A percentile compares a stretch with the other conserved stretches of the same genome.
Evolutionary conservation across 2,888 invertebrate genomes (phyloP).

Genomic region (Boloria euphrosyne): DNA sequence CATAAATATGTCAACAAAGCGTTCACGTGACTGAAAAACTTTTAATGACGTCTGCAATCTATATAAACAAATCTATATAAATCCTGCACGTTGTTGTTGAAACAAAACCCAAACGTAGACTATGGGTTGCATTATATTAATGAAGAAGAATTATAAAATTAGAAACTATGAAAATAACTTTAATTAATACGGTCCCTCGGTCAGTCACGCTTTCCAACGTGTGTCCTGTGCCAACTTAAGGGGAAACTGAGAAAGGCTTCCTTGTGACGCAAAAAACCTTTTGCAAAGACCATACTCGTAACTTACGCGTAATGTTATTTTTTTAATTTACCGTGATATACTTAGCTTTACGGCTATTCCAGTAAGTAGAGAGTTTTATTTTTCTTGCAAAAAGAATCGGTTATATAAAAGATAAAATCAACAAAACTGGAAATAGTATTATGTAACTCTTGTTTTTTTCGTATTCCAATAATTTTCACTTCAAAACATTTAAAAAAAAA

Average conservation of each 20-base stretch:
- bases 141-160: background rate
- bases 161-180: background rate
- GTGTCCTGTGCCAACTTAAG: background rate
- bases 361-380: too few relatives aligned
- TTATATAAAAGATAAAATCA: too few relatives aligned
- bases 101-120: too few relatives aligned
- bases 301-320: background rate
- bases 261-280: slow-evolving; percentile 5
- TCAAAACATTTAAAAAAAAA: too few relatives aligned
- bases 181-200: background rate
- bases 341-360: background rate
- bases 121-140: background rate
- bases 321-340: background rate
- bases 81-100: too few relatives aligned
- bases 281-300: background rate
- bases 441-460: too few relatives aligned
- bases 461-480: too few relatives aligned
- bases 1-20: slow-evolving; percentile 17
- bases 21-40: slow-evolving; percentile 12
- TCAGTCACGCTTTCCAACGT: slow-evolving; percentile 8
- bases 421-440: too few relatives aligned
- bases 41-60: background rate
- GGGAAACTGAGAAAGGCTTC: slow-evolving; percentile 12
- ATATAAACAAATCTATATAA: background rate
- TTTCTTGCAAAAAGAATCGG: too few relatives aligned